Evolutionary conservation across 2,113 vertebrate species (phyloP).

Genomic region (Condylura cristata): DNA sequence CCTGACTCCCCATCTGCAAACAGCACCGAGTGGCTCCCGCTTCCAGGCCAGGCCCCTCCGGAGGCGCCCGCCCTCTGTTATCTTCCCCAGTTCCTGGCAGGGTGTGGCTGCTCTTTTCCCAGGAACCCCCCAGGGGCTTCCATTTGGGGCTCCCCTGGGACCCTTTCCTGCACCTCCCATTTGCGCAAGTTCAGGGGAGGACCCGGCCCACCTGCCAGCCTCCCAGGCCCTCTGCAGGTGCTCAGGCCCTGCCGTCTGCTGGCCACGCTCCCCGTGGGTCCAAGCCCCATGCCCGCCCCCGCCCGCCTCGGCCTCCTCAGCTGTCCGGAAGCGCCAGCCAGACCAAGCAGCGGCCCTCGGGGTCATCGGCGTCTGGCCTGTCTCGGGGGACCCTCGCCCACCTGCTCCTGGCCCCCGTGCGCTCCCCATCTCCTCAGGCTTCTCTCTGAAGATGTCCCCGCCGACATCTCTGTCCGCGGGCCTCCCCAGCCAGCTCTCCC

Average conservation of each 20-base stretch:
- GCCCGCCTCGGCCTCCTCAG: no score
- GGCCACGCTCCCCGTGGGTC: neutral
- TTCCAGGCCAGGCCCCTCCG: neutral
- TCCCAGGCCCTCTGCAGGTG: neutral
- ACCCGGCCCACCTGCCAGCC: neutral
- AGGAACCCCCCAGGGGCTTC: neutral
- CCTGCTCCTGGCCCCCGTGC: no score
- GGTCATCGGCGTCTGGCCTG: neutral
- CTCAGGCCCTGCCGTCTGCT: neutral
- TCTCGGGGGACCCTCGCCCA: neutral
- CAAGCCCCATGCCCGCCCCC: no score
- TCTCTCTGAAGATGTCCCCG: neutral
- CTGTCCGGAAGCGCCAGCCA: no score
- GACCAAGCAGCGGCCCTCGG: no score
- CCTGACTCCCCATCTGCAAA: neutral
- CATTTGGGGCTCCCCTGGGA: neutral
- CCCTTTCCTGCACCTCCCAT: neutral
- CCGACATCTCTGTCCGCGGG: no score
- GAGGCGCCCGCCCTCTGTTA: neutral
- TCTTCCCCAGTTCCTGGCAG: neutral
- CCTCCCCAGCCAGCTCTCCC: no score
- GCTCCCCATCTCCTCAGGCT: no score
- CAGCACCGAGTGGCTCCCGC: no score
- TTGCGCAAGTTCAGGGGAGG: neutral
- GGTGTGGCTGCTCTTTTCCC: neutral